These are phyloP conservation scores for Tetranychus cinnabarinus DNA, from an alignment of 1,140 invertebrate genomes.

Conservation along the genomic window DNA sequence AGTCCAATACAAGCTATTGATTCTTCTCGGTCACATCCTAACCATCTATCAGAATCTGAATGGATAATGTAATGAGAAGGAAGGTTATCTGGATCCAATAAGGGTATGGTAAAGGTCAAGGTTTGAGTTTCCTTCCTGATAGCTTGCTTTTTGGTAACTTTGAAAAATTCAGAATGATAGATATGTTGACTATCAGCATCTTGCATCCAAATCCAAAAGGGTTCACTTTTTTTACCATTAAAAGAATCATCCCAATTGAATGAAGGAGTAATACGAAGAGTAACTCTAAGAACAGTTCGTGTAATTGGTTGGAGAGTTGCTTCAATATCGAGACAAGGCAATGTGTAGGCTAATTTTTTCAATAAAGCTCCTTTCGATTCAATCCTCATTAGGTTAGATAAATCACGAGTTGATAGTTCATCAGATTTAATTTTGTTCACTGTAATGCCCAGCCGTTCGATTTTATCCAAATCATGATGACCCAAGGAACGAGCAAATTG, in stretches of 20 bases:
- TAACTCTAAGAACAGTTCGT: slow-evolving; percentile 31
- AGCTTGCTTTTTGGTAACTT: slow-evolving; percentile 65
- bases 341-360: slow-evolving; percentile 57
- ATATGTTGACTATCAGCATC: slow-evolving; percentile 77
- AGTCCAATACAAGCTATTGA: slow-evolving; percentile 6
- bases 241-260: slow-evolving; percentile 76
- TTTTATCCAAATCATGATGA: slow-evolving; percentile 20
- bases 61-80: slow-evolving; percentile 76
- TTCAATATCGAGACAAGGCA: slow-evolving; percentile 60
- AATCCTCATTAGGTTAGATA: slow-evolving; percentile 16
- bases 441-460: slow-evolving; percentile 18
- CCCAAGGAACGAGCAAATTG: slow-evolving; percentile 37
- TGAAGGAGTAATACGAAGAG: slow-evolving; percentile 48
- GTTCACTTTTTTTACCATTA: slow-evolving; percentile 63
- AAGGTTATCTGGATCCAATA: slow-evolving; percentile 47
- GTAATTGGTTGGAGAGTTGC: slow-evolving; percentile 81
- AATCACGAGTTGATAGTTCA: slow-evolving; percentile 23
- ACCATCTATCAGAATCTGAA: slow-evolving; percentile 67
- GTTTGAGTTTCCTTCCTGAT: slow-evolving; percentile 44
- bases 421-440: slow-evolving; percentile 18
- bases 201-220: slow-evolving; percentile 96
- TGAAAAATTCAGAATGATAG: slow-evolving; percentile 84
- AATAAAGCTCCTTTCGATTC: slow-evolving; percentile 33
- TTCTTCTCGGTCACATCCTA: slow-evolving; percentile 30
- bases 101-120: slow-evolving; percentile 82